Evolutionary conservation across 2,113 vertebrate species (phyloP).

Genomic region (Scomber japonicus): DNA sequence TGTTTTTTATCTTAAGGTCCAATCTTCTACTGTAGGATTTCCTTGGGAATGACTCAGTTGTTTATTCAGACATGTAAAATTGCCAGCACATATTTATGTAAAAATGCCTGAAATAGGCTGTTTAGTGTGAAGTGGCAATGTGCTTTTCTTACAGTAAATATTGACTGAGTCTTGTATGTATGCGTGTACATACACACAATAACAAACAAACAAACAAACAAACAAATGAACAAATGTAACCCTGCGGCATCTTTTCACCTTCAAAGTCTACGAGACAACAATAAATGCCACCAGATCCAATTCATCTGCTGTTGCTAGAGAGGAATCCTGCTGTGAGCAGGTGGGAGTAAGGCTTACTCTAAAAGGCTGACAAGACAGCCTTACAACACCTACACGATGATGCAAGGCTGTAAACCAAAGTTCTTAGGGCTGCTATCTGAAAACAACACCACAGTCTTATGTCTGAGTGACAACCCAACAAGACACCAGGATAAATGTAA

Average conservation of each 20-base stretch:
- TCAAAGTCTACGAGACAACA: conserved; percentile 58
- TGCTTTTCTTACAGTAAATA: conserved; percentile 46
- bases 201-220: conserved; percentile 45
- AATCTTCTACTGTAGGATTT: not conserved
- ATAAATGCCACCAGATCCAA: conserved; percentile 51
- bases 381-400: conserved; percentile 65
- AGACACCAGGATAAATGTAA: conserved; percentile 29
- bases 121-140: not conserved
- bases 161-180: not conserved
- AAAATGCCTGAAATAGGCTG: not conserved
- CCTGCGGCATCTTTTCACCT: conserved; percentile 59
- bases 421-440: conserved; percentile 37
- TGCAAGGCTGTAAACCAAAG: conserved; percentile 53
- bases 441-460: conserved; percentile 22
- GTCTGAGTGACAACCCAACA: conserved; percentile 36
- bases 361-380: conserved; percentile 61
- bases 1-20: not conserved
- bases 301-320: conserved; percentile 53
- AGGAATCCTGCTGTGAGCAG: conserved; percentile 55
- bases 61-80: not conserved
- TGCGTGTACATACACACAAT: conserved; percentile 6
- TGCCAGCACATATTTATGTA: not conserved
- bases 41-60: not conserved
- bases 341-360: conserved; percentile 50
- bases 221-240: conserved; percentile 45